Conservation (phyloP, 2,113 vertebrate species). For the Cinclus cinclus region DNA sequence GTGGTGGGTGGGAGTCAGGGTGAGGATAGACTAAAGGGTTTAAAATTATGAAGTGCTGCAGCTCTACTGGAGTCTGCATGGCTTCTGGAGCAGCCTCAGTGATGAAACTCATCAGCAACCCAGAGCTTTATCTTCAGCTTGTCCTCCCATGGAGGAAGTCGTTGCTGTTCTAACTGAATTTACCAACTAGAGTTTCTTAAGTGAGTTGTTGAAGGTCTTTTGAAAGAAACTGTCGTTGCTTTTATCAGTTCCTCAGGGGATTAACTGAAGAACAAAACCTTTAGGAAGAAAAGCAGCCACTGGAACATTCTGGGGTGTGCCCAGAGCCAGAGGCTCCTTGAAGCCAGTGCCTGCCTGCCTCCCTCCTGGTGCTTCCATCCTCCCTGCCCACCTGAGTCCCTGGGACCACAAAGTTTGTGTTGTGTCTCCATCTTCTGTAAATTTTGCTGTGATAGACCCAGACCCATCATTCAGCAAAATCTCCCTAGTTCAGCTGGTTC, state of each 20-base stretch:
- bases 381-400: neutral
- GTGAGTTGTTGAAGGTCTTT: neutral
- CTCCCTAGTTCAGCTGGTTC: neutral
- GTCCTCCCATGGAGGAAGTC: neutral
- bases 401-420: no score
- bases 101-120: neutral
- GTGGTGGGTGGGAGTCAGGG: neutral
- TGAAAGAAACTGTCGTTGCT: neutral
- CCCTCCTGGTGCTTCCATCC: neutral
- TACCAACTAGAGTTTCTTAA: neutral
- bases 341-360: neutral
- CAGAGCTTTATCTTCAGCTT: neutral
- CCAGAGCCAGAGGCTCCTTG: neutral
- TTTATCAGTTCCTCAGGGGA: neutral
- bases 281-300: neutral
- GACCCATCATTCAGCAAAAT: no score
- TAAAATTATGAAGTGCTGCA: neutral
- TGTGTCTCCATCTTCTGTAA: neutral
- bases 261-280: neutral
- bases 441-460: neutral
- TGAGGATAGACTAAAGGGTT: neutral
- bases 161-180: conserved; percentile 4
- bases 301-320: neutral
- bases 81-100: neutral
- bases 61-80: neutral